Evolutionary conservation across 2,888 invertebrate species (phyloP), one percentile per base, ranked within the genome.

Genomic region (Physocephala rufipes): DNA sequence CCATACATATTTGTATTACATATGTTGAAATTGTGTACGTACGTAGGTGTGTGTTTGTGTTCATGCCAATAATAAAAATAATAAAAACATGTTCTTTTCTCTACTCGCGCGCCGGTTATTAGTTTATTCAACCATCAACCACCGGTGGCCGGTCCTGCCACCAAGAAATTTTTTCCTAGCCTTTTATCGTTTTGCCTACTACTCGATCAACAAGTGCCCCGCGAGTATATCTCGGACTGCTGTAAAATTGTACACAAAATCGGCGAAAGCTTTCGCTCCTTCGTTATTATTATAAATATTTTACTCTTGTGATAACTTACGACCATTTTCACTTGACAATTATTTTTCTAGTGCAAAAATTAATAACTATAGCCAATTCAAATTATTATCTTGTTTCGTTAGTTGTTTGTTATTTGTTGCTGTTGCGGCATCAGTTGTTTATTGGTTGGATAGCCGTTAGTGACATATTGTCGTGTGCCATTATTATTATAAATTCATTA

Each of bases 361-460:
- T 21, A 36, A 36, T 36, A 36, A 36, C 36, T 36, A 36, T 36
- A 7, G 36, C 36, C 36, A 36, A 9, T 36, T 36, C 9, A 36
- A 36, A 36, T 36, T 36, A 36, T 36, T 36, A 36, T 36, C 36
- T 36, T 49, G 49, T 53, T 53, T n/a, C 21, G 19, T 19, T 21
- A 21, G 53, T 53, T 53, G 53, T n/a, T 53, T 49, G 49, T 53
- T 53, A 21, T 53, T 21, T 53, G 53, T 53, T 53, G 53, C 9
- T 53, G 53, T 53, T 49, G 49, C 13, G 13, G 49, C 19, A 12
- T 19, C n/a, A 53, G 53, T 2, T 9, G 53, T 21, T 53, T 21
- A 53, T 19, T 21, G 12, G 53, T 21, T 53, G n/a, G 21, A 53
- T 12, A 21, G 21, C 53, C 53, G 53, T 53, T 53, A 21, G 21